These are phyloP conservation scores for Cryptus armator DNA, from an alignment of 2,888 invertebrate genomes.

Conservation along the genomic window DNA sequence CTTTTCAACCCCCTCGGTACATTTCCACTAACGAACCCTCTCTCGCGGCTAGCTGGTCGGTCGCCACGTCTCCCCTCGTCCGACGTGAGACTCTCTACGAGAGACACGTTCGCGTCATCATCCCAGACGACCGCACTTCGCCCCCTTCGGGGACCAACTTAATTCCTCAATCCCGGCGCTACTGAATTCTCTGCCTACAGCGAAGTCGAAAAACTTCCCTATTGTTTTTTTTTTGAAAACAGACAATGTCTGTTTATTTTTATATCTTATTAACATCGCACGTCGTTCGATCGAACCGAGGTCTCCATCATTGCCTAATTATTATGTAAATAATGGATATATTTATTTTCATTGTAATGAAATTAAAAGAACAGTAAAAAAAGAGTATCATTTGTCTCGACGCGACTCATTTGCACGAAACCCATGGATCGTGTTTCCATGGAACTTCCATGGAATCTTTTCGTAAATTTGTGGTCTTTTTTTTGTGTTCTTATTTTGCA, in stretches of 20 bases:
- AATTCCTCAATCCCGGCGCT: conserved; percentile 38
- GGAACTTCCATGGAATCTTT: neutral
- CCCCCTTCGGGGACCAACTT: conserved; percentile 31
- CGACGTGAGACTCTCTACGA: conserved; percentile 36
- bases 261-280: too few species aligned
- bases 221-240: neutral
- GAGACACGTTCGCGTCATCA: conserved; percentile 54
- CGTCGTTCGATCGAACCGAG: too few species aligned
- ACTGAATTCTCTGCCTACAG: neutral
- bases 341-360: too few species aligned
- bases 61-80: conserved; percentile 34
- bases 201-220: neutral
- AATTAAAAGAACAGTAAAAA: too few species aligned
- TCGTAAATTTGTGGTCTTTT: neutral
- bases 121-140: conserved; percentile 46
- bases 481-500: conserved; percentile 86
- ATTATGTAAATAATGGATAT: too few species aligned
- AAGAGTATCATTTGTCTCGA: too few species aligned
- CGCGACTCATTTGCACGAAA: too few species aligned
- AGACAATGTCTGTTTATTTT: neutral
- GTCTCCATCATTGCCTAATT: too few species aligned
- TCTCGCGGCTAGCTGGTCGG: conserved; percentile 60
- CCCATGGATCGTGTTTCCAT: too few species aligned
- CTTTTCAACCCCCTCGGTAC: conserved; percentile 69
- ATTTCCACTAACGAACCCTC: conserved; percentile 80